Conservation (phyloP, 1,140 invertebrate species). For the Hestina assimilis region DNA sequence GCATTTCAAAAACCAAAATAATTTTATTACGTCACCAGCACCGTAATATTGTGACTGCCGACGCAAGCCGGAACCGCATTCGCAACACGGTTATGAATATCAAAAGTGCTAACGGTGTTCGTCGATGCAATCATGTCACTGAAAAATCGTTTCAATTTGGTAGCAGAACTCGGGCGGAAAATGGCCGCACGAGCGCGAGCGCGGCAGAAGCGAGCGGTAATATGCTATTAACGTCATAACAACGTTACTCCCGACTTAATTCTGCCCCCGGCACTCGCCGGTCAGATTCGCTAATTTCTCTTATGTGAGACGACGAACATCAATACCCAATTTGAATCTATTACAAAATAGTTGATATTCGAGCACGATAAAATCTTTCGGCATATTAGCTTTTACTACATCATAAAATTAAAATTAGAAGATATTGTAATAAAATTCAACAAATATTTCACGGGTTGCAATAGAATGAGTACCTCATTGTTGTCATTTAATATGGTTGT, state of each 20-base stretch:
- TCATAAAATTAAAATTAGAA: no score
- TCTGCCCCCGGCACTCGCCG: constrained; percentile 50
- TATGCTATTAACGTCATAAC: constrained; percentile 66
- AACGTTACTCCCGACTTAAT: constrained; percentile 70
- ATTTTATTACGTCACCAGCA: constrained; percentile 9
- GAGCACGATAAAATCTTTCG: no score
- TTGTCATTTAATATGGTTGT: no score
- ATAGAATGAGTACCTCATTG: no score
- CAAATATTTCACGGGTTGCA: no score
- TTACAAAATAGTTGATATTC: no score
- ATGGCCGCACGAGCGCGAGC: constrained; percentile 42
- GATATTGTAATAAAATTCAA: no score
- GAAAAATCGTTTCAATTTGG: constrained; percentile 71
- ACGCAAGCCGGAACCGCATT: constrained; percentile 28
- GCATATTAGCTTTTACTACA: no score
- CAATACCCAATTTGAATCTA: constrained; percentile 32
- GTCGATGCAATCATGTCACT: constrained; percentile 62
- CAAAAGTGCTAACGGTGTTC: constrained; percentile 55
- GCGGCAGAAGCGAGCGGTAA: constrained; percentile 46
- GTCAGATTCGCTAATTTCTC: constrained; percentile 59
- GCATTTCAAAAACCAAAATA: not conserved
- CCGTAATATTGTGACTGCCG: constrained; percentile 8
- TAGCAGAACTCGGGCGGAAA: constrained; percentile 48
- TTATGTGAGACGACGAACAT: constrained; percentile 34
- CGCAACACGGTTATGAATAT: constrained; percentile 41